These are phyloP conservation scores for Dilophus febrilis DNA, from an alignment of 2,888 invertebrate genomes.

Conservation along the genomic window DNA sequence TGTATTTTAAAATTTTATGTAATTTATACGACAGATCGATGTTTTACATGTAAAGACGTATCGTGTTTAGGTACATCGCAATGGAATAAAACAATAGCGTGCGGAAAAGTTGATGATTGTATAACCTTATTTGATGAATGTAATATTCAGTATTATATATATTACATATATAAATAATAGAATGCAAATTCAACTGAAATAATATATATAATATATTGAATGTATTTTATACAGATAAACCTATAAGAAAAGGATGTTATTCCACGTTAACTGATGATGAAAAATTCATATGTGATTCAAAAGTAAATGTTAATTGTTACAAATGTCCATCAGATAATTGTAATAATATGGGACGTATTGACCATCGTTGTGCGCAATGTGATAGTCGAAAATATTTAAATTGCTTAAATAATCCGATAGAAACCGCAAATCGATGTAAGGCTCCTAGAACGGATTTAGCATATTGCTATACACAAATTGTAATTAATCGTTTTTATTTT, in stretches of 20 bases:
- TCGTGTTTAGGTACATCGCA: neutral
- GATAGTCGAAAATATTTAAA: neutral
- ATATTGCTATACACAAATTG: neutral
- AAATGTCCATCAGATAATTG: neutral
- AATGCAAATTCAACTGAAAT: too few species aligned
- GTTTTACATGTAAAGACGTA: neutral
- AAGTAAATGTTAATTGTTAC: neutral
- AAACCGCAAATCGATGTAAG: neutral
- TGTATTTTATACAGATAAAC: neutral
- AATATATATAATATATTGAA: too few species aligned
- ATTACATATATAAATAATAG: too few species aligned
- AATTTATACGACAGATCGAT: neutral
- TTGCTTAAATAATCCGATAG: conserved; percentile 1
- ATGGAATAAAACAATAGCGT: neutral
- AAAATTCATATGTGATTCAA: neutral
- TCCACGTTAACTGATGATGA: neutral
- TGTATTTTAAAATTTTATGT: too few species aligned
- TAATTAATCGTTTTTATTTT: too few species aligned
- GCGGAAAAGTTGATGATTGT: neutral
- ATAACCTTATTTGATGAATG: neutral
- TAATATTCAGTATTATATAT: neutral
- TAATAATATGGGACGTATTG: conserved; percentile 2
- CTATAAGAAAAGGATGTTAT: conserved; percentile 1
- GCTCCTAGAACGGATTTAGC: neutral
- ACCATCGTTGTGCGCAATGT: conserved; percentile 2